Evolutionary conservation across 2,113 vertebrate genomes (phyloP), one percentile per base, ranked within the genome.

Genomic region (Pseudopipra pipra): DNA sequence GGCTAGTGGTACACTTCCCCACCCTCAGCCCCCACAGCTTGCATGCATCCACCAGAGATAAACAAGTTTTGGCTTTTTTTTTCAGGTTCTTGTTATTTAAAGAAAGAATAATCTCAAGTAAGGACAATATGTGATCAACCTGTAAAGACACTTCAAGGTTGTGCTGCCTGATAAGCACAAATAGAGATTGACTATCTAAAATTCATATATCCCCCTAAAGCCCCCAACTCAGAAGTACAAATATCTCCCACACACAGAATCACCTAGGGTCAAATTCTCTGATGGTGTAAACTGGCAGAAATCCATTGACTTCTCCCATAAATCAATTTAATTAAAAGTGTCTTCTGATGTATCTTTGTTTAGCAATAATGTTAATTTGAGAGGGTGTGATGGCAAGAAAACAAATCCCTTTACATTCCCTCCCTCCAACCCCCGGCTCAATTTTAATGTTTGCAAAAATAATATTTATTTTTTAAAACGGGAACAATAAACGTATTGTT

Each of bases 251-350:
- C 76, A 52, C 35, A 54, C 41, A 87, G 61, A 95, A 93, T 46
- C 66, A 89, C 85, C 83, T 88, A 90, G 28, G 73, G 85, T 94
- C 83, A 93, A 85, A 94, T 93, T 92, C 21, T 81, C 66, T 81
- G 54, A 49, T 93, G 85, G 83, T 90, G 65, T 78, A 94, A 96
- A 93, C 73, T 93, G 95, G 86, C 90, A 96, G 85, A 89, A 94
- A 90, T 93, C 80, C 88, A 82, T 54, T 90, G 79, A 90, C 39
- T 63, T 84, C 70, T 89, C 76, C 67, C 62, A 80, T 94, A 96
- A 96, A 94, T 96, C 92, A 97, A 63, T 95, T 92, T 95, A 96
- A 96, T 96, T 97, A 88, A 95, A 95, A 93, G 52, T 81, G 55
- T 80, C 94, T 91, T 79, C 52, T 68, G 83, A 37, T 85, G 83